Base-by-base conservation (phyloP, 2,797 vertebrate species). In the Pipistrellus pygmaeus region DNA sequence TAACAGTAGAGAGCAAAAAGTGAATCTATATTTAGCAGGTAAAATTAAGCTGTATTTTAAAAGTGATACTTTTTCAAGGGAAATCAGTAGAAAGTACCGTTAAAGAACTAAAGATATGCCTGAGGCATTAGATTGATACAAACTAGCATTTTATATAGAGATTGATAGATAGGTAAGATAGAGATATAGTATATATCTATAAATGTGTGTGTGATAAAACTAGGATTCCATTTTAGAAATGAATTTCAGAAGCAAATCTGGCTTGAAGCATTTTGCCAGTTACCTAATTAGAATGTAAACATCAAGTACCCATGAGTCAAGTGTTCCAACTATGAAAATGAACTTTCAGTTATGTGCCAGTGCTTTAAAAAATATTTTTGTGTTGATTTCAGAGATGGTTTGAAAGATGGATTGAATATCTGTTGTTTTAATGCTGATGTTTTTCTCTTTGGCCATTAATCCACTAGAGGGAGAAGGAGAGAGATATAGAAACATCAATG, bases 51-150 rank as follows among this genome's bases (percentile, higher is more conserved):
- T 62, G 5, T 76, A 60, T 88, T 95, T 86, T 53, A 55, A 68
- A 87, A 91, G 18, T 51, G 44, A 13, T 60, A 32, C 41, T 72
- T 85, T 85, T 85, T 96, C 85, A 38, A 92, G 51, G 71, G 72
- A 96, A 60, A 69, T 32, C 44, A n/a, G 75, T 88, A 81, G 48
- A 92, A 92, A 91, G 46, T 57, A 72, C 20, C 38, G 93, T 90
- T 32, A 83, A 48, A 75, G 48, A 82, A 83, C 25, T 7, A 73
- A 41, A 94, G 21, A 13, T 51, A 27, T 27, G 11, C 25, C 46
- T 71, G 35, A 94, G 38, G 35, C 44, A 75, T 77, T 41, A 66
- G 78, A 44, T n/a, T 68, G 41, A 60, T 69, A n/a, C 10, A 81
- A 12, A 38, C 23, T 68, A 46, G 38, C 9, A 6, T 83, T 95